Evolutionary conservation across 2,797 vertebrate species (phyloP).

Genomic region (Sparidentex hasta): DNA sequence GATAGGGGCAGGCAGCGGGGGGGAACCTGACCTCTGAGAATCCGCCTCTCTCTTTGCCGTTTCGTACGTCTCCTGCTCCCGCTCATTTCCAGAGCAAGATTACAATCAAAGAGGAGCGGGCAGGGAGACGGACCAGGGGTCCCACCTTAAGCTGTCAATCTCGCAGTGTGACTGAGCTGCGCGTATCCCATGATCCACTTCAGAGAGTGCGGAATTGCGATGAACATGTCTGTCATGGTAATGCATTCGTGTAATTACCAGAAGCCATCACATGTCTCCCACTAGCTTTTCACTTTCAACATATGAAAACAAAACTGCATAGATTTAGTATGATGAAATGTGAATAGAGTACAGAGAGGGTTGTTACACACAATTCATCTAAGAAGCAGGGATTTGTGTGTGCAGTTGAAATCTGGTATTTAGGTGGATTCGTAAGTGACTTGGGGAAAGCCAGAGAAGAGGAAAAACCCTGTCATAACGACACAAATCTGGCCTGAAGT

Average conservation of each 20-base stretch:
- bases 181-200: constrained; percentile 64
- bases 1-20: constrained; percentile 48
- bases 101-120: constrained; percentile 72
- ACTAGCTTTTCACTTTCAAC: constrained; percentile 18
- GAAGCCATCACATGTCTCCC: constrained; percentile 20
- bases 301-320: constrained; percentile 22
- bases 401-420: background rate
- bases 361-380: background rate
- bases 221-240: constrained; percentile 61
- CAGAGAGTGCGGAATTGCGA: constrained; percentile 40
- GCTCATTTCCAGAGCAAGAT: constrained; percentile 56
- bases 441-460: background rate
- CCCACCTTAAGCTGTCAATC: constrained; percentile 71
- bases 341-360: background rate
- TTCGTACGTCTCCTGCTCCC: constrained; percentile 24
- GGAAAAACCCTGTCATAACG: background rate
- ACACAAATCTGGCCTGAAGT: background rate
- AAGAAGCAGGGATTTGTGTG: background rate
- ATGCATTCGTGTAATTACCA: constrained; percentile 53
- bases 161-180: constrained; percentile 45
- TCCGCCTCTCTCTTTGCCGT: constrained; percentile 28
- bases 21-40: constrained; percentile 58
- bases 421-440: background rate
- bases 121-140: constrained; percentile 50
- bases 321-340: constrained; percentile 1